These are phyloP conservation scores for Malacoctenus gilli DNA, from an alignment of 2,797 vertebrate genomes.

Conservation along the genomic window DNA sequence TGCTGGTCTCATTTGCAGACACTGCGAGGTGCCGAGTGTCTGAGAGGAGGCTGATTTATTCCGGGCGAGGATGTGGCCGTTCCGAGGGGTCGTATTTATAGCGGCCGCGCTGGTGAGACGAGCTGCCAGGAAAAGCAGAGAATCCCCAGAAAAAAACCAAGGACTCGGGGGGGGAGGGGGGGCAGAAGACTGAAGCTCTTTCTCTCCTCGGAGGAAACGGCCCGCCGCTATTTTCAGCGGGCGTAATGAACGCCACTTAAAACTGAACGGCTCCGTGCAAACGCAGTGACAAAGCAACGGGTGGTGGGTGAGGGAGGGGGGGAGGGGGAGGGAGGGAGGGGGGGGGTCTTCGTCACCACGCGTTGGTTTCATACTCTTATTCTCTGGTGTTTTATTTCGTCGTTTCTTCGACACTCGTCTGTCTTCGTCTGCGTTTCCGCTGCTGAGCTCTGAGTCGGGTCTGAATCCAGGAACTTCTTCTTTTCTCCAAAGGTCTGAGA, in stretches of 20 bases:
- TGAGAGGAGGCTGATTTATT: constrained; percentile 74
- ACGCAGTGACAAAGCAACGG: constrained; percentile 42
- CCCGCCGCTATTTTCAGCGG: constrained; percentile 70
- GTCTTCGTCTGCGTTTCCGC: too few species aligned
- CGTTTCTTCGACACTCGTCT: too few species aligned
- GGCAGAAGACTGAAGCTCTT: constrained; percentile 71
- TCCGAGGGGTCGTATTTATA: constrained; percentile 83
- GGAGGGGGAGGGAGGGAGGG: too few species aligned
- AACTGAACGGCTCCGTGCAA: constrained; percentile 49
- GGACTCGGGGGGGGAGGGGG: constrained; percentile 52
- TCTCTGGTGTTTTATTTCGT: too few species aligned
- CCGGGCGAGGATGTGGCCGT: constrained; percentile 83
- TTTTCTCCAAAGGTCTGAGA: too few species aligned
- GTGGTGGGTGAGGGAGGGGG: too few species aligned
- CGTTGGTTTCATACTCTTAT: too few species aligned
- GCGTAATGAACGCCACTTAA: constrained; percentile 70
- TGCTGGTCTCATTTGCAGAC: constrained; percentile 51
- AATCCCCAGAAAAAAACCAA: constrained; percentile 51
- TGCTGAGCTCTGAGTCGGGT: too few species aligned
- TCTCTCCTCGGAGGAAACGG: constrained; percentile 63
- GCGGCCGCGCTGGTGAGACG: constrained; percentile 70
- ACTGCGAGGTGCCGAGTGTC: constrained; percentile 64
- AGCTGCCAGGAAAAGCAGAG: constrained; percentile 77
- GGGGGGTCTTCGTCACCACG: constrained; percentile 16
- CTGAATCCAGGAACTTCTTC: too few species aligned